Evolutionary conservation across 2,113 vertebrate genomes (phyloP).

Genomic region (Pipa parva): DNA sequence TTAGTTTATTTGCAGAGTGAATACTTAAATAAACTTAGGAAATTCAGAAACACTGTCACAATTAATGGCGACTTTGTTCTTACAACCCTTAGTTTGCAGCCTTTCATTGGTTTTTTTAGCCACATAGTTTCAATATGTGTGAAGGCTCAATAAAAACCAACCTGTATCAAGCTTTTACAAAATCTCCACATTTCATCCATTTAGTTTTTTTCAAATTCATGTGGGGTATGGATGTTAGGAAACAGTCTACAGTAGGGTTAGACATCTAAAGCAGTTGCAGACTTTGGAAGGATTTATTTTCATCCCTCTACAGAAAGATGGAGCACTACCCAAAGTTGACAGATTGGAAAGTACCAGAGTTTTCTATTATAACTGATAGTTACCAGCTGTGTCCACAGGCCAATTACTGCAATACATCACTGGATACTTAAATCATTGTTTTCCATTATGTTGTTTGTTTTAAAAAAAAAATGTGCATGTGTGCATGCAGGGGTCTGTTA

Average conservation of each 20-base stretch:
- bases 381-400: slow-evolving; percentile 67
- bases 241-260: too few relatives aligned
- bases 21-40: too few relatives aligned
- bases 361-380: slow-evolving; percentile 62
- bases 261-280: too few relatives aligned
- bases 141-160: slow-evolving; percentile 5
- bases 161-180: slow-evolving; percentile 38
- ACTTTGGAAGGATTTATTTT: slow-evolving; percentile 26
- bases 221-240: slow-evolving; percentile 32
- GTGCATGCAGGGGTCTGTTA: too few relatives aligned
- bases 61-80: too few relatives aligned
- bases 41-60: too few relatives aligned
- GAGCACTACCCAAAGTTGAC: slow-evolving; percentile 54
- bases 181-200: slow-evolving; percentile 35
- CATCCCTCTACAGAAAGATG: slow-evolving; percentile 50
- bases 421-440: slow-evolving; percentile 60
- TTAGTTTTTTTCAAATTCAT: slow-evolving; percentile 47
- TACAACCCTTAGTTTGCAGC: too few relatives aligned
- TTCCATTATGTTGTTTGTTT: slow-evolving; percentile 55
- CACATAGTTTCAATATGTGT: background rate
- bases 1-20: too few relatives aligned
- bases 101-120: too few relatives aligned
- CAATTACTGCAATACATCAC: slow-evolving; percentile 48
- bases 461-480: too few relatives aligned
- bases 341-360: slow-evolving; percentile 56